Evolutionary conservation across 2,113 vertebrate species (phyloP), one percentile per base, ranked within the genome.

Genomic region (Brachyhypopomus gauderio): DNA sequence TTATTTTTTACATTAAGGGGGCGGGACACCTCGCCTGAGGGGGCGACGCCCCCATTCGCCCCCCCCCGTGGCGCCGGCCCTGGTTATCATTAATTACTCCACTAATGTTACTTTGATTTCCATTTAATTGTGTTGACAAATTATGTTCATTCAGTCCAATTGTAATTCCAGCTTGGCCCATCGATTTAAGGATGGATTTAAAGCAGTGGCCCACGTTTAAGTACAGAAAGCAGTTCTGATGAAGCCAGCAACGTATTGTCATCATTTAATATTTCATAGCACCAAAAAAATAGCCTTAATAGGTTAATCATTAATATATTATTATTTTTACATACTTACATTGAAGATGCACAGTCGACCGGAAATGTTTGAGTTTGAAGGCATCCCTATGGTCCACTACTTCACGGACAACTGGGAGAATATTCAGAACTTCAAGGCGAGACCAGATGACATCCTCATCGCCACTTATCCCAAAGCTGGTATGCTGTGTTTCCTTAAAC

Each of bases 381-480:
- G 93, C 8, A 72, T 95, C 27, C 85, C 72, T 19, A 86, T 96
- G 86, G 58, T 8, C 4, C 75, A 76, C 23, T 14, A 72, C 20
- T 89, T 88, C n/a, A 90, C 86, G 1, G 84, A 93, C 38, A 95
- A 93, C 87, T 96, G 94, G 94, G 89, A 86, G n/a, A 85, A 87
- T 3, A 58, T 95, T 2, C 88, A 93, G 83, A 89, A 83, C 34
- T 95, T 96, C 30, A 66, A 93, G 81, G 93, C 93, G 5, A 92
- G 88, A 80, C 87, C 92, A 0, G 92, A 95, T 48, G 94, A 96
- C 45, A 90, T 95, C 30, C 79, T 95, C 22, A 92, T 95, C 52
- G 93, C 90, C 17, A 93, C 94, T 14, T 96, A 93, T 74, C 92
- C 94, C 20, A 96, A 95, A 90, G 89, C 94, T 91, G 95, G 95